Conservation (phyloP, 1,140 invertebrate genomes). For the Solenopsis fugax region DNA sequence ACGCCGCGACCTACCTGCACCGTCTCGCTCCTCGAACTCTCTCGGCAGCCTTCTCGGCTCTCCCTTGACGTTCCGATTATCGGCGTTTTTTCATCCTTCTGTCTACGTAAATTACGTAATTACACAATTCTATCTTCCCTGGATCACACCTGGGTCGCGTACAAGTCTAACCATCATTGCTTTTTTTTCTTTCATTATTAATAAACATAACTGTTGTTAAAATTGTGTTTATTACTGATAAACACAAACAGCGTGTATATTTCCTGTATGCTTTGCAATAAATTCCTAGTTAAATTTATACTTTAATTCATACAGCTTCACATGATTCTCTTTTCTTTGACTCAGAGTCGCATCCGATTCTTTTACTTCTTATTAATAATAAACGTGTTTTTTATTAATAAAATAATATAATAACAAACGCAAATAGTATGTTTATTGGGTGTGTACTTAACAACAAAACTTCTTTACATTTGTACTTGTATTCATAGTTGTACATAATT, state of each 20-base stretch:
- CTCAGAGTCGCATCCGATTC: background rate
- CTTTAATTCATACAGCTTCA: background rate
- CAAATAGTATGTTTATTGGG: background rate
- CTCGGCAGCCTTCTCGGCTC: background rate
- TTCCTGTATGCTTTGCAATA: slow-evolving; percentile 6
- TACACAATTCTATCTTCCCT: background rate
- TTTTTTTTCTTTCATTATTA: background rate
- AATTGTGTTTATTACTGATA: background rate
- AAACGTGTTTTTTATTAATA: background rate
- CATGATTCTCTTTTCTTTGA: background rate
- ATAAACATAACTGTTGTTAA: background rate
- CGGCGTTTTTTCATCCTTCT: background rate
- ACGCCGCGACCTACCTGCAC: background rate
- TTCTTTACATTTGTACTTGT: background rate
- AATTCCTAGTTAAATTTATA: background rate
- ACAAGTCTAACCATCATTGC: background rate
- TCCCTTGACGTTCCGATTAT: background rate
- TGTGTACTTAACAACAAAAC: background rate
- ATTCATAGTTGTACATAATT: background rate
- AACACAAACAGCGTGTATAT: background rate
- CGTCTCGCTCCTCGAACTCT: background rate
- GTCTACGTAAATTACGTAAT: background rate
- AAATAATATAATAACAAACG: background rate
- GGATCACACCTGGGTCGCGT: background rate
- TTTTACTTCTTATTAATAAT: background rate